Percentiles rank a stretch among this genome's conserved stretches.
These are phyloP conservation scores for Arremon aurantiirostris DNA, from an alignment of 2,797 vertebrate genomes.

Conservation along the genomic window DNA sequence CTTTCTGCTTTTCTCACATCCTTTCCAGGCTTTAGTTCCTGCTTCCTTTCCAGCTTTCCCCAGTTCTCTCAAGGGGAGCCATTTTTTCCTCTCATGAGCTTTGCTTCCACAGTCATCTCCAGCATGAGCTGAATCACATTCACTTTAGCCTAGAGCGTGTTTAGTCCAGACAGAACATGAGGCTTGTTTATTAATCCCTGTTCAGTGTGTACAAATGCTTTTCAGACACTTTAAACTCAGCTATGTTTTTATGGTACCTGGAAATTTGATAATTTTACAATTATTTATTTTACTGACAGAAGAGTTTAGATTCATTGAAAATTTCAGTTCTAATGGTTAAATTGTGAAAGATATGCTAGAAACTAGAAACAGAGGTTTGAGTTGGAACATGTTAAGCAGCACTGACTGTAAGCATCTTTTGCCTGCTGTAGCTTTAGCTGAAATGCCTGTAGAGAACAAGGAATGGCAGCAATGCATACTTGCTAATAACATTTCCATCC, in stretches of 20 bases:
- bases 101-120: not conserved
- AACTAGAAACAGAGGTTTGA: not conserved
- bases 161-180: constrained; percentile 24
- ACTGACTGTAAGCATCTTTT: not conserved
- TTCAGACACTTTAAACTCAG: not conserved
- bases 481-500: not conserved
- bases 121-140: constrained; percentile 12
- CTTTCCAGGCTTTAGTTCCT: not conserved
- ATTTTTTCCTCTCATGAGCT: not conserved
- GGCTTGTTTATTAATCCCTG: not conserved
- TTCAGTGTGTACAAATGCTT: not conserved
- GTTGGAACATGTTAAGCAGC: not conserved
- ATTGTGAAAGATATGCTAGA: not conserved
- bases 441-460: not conserved
- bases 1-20: not conserved
- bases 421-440: not conserved
- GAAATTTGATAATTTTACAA: not conserved
- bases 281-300: not conserved
- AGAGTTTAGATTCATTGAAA: not conserved
- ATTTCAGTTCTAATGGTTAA: not conserved
- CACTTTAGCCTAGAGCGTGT: constrained; percentile 1
- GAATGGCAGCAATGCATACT: not conserved
- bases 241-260: not conserved
- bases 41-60: not conserved
- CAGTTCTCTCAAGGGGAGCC: not conserved